These are phyloP conservation scores for Pedionomus torquatus DNA, from an alignment of 2,113 vertebrate genomes.

Conservation along the genomic window DNA sequence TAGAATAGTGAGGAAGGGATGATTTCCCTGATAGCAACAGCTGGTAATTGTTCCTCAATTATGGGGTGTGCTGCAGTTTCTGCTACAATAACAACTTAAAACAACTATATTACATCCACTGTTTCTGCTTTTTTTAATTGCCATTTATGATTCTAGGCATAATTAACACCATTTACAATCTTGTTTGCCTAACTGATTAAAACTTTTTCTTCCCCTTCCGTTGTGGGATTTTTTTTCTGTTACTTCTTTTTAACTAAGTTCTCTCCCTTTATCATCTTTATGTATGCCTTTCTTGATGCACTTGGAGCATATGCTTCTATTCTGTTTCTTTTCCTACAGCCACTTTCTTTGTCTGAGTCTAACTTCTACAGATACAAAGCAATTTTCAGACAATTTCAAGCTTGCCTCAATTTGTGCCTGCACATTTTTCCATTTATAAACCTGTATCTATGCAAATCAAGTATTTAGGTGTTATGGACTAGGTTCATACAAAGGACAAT, in stretches of 20 bases:
- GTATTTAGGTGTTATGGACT: not conserved
- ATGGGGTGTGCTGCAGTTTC: not conserved
- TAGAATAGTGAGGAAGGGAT: not conserved
- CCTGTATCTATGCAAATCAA: not conserved
- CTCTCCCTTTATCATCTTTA: not conserved
- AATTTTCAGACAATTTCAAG: constrained; percentile 6
- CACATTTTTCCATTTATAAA: not conserved
- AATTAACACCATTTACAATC: constrained; percentile 33
- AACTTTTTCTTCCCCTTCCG: not conserved
- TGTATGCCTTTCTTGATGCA: not conserved
- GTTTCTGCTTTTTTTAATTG: constrained; percentile 2
- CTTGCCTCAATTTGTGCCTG: not conserved
- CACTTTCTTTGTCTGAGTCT: not conserved
- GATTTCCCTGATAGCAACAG: constrained; percentile 17
- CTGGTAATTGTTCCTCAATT: constrained; percentile 9
- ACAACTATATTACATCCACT: not conserved
- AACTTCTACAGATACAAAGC: not conserved
- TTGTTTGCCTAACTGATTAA: constrained; percentile 10
- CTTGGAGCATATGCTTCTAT: not conserved
- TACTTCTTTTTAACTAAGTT: not conserved
- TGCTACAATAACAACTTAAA: not conserved
- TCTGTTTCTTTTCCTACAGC: not conserved
- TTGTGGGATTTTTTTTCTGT: not conserved
- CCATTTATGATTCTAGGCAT: constrained; percentile 2
- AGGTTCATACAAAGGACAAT: not conserved